phyloP scores from a whole-genome alignment of 2,888 invertebrate genomes.

The Acrobeloides nanus region DNA sequence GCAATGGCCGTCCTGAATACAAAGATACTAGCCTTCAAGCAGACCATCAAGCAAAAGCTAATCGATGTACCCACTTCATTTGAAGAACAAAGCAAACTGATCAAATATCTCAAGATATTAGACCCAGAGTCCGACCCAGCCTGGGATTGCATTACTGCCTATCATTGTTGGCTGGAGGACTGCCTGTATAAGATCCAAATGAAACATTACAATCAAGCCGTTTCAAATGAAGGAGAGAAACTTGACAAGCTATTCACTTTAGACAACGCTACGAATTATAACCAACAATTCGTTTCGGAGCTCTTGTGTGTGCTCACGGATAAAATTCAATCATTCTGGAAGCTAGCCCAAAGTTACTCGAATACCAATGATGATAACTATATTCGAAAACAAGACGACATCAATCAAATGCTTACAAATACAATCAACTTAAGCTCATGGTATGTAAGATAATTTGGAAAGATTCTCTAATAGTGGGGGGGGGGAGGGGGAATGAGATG shows the following conservation, averaged over 20 bases:
- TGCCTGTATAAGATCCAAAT: constrained; percentile 63
- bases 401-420: constrained; percentile 51
- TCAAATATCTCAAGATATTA: constrained; percentile 66
- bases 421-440: constrained; percentile 50
- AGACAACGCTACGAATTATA: constrained; percentile 13
- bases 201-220: constrained; percentile 18
- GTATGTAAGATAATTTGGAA: no score
- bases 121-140: constrained; percentile 81
- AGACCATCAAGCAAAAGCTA: constrained; percentile 72
- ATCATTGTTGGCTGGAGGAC: constrained; percentile 71
- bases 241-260: constrained; percentile 7
- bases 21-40: constrained; percentile 72
- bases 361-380: constrained; percentile 74
- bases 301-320: constrained; percentile 69
- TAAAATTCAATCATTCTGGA: constrained; percentile 84
- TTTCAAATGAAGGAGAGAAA: background rate
- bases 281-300: constrained; percentile 66
- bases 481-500: no score
- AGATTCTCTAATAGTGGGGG: no score
- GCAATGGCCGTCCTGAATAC: constrained; percentile 81
- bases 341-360: constrained; percentile 78
- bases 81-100: constrained; percentile 88
- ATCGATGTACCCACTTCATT: constrained; percentile 82
- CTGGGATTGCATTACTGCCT: constrained; percentile 83
- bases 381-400: no score